A percentile compares a stretch with the other conserved stretches of the same genome.
Evolutionary conservation across 2,888 invertebrate genomes (phyloP).

Genomic region (Hirudinaria manillensis): DNA sequence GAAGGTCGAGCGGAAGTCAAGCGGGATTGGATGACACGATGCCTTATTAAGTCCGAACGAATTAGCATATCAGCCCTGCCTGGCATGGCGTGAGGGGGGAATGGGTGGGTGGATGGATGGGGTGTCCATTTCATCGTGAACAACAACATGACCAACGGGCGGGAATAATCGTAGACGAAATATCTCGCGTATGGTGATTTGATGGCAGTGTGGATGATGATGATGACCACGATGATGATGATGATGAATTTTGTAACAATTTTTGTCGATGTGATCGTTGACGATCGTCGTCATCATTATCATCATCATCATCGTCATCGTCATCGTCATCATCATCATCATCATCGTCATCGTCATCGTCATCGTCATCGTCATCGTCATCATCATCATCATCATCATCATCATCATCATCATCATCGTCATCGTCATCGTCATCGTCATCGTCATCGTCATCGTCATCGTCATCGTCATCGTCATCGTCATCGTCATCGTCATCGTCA

Average conservation of each 20-base stretch:
- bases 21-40: constrained; percentile 9
- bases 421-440: constrained; percentile 23
- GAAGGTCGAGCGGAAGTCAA: constrained; percentile 22
- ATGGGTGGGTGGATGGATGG: too few species aligned
- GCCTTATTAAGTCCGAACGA: constrained; percentile 7
- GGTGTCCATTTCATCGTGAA: too few species aligned
- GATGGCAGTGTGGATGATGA: constrained; percentile 29
- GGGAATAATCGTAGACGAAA: too few species aligned
- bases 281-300: constrained; percentile 23
- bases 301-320: constrained; percentile 20
- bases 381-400: constrained; percentile 23
- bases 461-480: constrained; percentile 19
- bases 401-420: constrained; percentile 18
- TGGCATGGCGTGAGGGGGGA: too few species aligned
- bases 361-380: constrained; percentile 23
- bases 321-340: constrained; percentile 27
- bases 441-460: constrained; percentile 22
- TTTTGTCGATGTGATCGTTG: neutral
- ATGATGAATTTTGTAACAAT: constrained; percentile 5
- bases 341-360: constrained; percentile 9
- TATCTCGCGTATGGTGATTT: constrained; percentile 1
- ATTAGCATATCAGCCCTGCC: constrained; percentile 4
- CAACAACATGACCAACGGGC: too few species aligned
- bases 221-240: constrained; percentile 27
- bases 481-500: constrained; percentile 4